Percentiles rank a stretch among this genome's conserved stretches.
Evolutionary conservation across 2,888 invertebrate species (phyloP).

Genomic region (Dicyrtomina minuta): DNA sequence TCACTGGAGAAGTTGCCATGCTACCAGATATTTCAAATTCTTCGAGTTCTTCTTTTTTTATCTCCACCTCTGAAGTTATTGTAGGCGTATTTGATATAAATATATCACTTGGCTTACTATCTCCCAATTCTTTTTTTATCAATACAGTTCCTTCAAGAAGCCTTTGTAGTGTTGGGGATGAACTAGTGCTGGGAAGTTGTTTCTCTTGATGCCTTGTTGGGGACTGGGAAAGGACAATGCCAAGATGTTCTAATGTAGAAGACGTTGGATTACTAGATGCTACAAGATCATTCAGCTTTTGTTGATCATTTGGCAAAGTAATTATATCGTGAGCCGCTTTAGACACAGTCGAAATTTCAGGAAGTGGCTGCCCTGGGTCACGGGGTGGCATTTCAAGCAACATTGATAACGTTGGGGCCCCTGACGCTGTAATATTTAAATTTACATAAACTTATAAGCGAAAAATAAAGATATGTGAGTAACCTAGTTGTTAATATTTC

Average conservation of each 20-base stretch:
- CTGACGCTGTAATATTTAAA: constrained; percentile 11
- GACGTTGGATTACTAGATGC: neutral
- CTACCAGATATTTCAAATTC: neutral
- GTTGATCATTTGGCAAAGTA: neutral
- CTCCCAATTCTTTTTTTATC: constrained; percentile 13
- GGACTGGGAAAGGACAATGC: neutral
- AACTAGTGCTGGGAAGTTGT: constrained; percentile 20
- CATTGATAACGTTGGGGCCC: constrained; percentile 73
- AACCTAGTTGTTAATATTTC: neutral
- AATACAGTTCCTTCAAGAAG: constrained; percentile 23
- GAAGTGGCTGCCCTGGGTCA: constrained; percentile 57
- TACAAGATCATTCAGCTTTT: neutral
- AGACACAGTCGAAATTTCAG: constrained; percentile 49
- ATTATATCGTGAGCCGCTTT: constrained; percentile 6
- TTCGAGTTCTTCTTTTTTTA: constrained; percentile 8
- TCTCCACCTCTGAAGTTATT: constrained; percentile 2
- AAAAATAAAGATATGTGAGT: neutral
- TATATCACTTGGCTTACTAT: constrained; percentile 1
- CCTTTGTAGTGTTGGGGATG: constrained; percentile 29
- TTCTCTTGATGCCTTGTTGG: constrained; percentile 11
- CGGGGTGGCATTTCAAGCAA: constrained; percentile 64
- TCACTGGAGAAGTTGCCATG: too few species aligned
- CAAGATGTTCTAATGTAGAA: constrained; percentile 6
- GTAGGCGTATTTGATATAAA: neutral
- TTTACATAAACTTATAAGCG: neutral